Evolutionary conservation across 2,113 vertebrate species (phyloP).

Genomic region (Aramus guarauna): DNA sequence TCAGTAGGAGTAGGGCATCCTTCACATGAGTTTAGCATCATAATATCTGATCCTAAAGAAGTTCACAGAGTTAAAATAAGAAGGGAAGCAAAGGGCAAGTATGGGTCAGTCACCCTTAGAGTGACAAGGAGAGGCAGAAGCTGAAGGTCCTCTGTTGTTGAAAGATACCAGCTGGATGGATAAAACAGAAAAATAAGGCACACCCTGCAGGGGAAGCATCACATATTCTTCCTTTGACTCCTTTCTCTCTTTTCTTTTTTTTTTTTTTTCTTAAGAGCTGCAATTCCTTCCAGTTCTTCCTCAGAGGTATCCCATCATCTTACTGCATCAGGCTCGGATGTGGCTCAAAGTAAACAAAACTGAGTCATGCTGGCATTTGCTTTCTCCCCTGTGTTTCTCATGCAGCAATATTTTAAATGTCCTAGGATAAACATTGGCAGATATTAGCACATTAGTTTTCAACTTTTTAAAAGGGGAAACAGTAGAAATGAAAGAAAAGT

Average conservation of each 20-base stretch:
- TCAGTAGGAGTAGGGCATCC: background rate
- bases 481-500: background rate
- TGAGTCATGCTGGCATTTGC: slow-evolving; percentile 23
- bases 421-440: background rate
- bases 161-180: slow-evolving; percentile 9
- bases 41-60: background rate
- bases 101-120: background rate
- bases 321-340: background rate
- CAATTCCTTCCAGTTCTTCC: background rate
- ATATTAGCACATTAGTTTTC: background rate
- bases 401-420: slow-evolving; percentile 7
- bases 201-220: slow-evolving; percentile 25
- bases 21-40: background rate
- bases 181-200: slow-evolving; percentile 23
- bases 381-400: slow-evolving; percentile 21
- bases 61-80: background rate
- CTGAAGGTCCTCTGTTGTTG: background rate
- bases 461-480: background rate
- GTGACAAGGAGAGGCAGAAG: background rate
- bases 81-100: background rate
- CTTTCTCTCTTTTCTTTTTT: background rate
- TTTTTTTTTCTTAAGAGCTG: background rate
- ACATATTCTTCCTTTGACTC: background rate
- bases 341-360: slow-evolving; percentile 24
- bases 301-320: background rate